Base-by-base conservation (phyloP, 2,797 vertebrate genomes). In the Avahi laniger region DNA sequence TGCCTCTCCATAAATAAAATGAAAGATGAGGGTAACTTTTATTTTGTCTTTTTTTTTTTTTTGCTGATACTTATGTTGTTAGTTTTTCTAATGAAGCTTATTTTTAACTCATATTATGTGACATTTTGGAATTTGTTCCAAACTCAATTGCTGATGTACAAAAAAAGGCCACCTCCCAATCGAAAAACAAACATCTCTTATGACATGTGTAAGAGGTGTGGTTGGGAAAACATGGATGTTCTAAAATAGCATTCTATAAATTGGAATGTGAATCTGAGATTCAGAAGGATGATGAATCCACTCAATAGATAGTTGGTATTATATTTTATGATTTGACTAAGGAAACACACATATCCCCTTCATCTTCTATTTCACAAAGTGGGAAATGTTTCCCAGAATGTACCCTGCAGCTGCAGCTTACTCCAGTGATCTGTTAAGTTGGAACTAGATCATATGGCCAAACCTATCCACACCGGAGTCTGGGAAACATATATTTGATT, bases 1-100 rank as follows among this genome's bases (percentile, higher is more conserved):
- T 22, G 6, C 2, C 1, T 41, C 46, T 33, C 67, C 54, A 52
- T 1, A 6, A 33, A 35, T 30, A 14, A 80, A 76, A 30, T n/a
- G 24, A 93, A 15, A 57, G 12, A 22, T 22, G 30, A 0, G 5
- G 13, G 0, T 1, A 7, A 14, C 5, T 9, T 22, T 13, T 13
- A 26, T 3, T 1, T 46, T 78, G 35, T 46, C 26, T 54, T 33
- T 80, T 28, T 38, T 57, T 67, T 43, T 26, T 80, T 35, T 38
- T 63, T 78, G 15, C 30, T 83, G 41, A 72, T 38, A 6, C 8
- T 89, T n/a, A 15, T 14, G 14, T 35, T 38, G 4, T 28, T 73
- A 69, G 30, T 43, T 65, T 85, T 52, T 22, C 50, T 84, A 52
- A n/a, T 2, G 17, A 73, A 82, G 9, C 30, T 78, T 70, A 9